Conservation (phyloP, 2,888 invertebrate genomes). For the Drosophila mulleri region DNA sequence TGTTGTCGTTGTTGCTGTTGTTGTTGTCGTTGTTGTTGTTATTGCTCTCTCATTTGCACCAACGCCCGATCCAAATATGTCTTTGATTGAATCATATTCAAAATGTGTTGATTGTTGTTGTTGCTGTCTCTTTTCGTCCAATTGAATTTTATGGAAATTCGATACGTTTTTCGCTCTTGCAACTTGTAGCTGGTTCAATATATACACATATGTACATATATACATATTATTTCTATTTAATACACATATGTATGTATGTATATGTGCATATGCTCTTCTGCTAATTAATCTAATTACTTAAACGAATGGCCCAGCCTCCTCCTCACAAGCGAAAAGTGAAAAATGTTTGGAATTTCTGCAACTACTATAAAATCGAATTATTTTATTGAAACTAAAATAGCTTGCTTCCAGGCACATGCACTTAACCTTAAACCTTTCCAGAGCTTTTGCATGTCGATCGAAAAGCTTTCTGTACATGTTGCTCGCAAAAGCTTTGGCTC, state of each 20-base stretch:
- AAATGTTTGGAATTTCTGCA: slow-evolving; percentile 51
- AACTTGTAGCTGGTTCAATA: slow-evolving; percentile 39
- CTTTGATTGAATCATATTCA: slow-evolving; percentile 83
- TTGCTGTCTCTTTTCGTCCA: slow-evolving; percentile 83
- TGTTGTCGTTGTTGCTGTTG: slow-evolving; percentile 3
- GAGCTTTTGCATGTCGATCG: slow-evolving; percentile 47
- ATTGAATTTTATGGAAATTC: slow-evolving; percentile 84
- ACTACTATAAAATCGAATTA: slow-evolving; percentile 12
- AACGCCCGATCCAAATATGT: slow-evolving; percentile 85
- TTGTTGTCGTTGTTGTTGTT: slow-evolving; percentile 32
- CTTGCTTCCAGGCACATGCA: slow-evolving; percentile 70
- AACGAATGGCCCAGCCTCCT: slow-evolving; percentile 10
- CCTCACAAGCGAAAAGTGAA: slow-evolving; percentile 29
- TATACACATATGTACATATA: slow-evolving; percentile 1
- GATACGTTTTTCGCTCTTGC: slow-evolving; percentile 78
- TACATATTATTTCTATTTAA: slow-evolving; percentile 5
- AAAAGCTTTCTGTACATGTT: slow-evolving; percentile 28
- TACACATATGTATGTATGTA: not conserved
- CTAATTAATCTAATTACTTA: slow-evolving; percentile 26
- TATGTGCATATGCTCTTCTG: not conserved
- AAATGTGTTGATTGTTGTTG: slow-evolving; percentile 71
- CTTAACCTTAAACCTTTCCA: slow-evolving; percentile 53
- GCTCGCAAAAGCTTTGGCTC: slow-evolving; percentile 24
- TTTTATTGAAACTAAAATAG: slow-evolving; percentile 45
- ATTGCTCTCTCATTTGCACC: slow-evolving; percentile 72